Conservation (phyloP, 2,797 vertebrate species). For the Peromyscus nudipes region DNA sequence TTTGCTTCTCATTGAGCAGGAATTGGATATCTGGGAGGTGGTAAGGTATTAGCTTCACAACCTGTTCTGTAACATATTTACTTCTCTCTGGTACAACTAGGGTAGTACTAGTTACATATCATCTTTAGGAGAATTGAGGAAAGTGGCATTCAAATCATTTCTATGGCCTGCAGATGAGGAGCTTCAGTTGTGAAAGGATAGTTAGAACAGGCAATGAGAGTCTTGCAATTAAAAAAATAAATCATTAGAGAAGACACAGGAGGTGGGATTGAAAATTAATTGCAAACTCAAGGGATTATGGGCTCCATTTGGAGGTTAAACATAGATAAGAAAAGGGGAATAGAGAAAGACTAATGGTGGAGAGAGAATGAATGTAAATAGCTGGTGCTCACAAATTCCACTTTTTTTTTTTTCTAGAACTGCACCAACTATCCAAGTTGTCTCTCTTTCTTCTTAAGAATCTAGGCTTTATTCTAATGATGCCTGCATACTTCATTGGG, state of each 20-base stretch:
- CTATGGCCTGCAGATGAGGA: neutral
- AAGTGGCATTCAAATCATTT: neutral
- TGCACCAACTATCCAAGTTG: conserved; percentile 3
- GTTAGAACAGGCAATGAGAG: neutral
- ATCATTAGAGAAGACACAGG: neutral
- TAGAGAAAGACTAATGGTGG: neutral
- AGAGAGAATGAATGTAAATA: neutral
- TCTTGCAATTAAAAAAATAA: neutral
- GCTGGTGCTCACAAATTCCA: conserved; percentile 13
- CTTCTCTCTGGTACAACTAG: neutral
- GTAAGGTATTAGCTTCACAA: neutral
- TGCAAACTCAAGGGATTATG: neutral
- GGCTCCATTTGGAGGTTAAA: neutral
- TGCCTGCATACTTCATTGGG: conserved; percentile 53
- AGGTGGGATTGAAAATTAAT: neutral
- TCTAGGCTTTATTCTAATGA: conserved; percentile 61
- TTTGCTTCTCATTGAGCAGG: neutral
- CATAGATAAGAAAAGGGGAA: neutral
- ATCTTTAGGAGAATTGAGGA: neutral
- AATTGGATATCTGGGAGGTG: neutral
- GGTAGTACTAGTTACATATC: neutral
- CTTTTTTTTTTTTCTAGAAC: conserved; percentile 56
- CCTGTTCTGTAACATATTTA: neutral
- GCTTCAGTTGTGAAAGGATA: conserved; percentile 2
- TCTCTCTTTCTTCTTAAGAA: conserved; percentile 59